phyloP scores from a whole-genome alignment of 2,113 vertebrate species.

The Nyctereutes procyonoides region DNA sequence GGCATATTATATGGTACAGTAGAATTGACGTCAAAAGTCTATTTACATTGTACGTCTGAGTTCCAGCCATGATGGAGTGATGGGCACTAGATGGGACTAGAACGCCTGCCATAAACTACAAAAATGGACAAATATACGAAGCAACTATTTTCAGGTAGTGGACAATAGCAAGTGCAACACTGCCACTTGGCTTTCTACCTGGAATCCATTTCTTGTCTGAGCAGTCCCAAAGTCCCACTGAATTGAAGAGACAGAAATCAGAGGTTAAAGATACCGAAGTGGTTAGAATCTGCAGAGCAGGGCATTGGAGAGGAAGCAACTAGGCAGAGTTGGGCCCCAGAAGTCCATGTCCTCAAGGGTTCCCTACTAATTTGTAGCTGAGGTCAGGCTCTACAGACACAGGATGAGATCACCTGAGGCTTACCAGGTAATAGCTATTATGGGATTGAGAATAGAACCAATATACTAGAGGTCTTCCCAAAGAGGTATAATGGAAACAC shows the following conservation, averaged over 20 bases:
- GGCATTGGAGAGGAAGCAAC: not conserved
- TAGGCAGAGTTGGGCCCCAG: not conserved
- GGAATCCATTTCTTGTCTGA: not conserved
- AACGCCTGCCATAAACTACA: not conserved
- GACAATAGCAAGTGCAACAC: not conserved
- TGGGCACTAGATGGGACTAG: not conserved
- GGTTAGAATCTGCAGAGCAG: not conserved
- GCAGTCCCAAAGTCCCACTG: not conserved
- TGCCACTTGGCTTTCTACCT: not conserved
- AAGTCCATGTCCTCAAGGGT: not conserved
- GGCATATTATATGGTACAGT: not conserved
- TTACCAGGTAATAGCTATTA: not conserved
- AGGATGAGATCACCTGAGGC: not conserved
- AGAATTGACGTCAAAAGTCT: not conserved
- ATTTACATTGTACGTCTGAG: not conserved
- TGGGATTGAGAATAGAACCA: not conserved
- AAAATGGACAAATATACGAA: not conserved
- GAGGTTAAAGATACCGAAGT: not conserved
- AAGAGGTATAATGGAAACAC: not conserved
- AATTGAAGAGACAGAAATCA: not conserved
- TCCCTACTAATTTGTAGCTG: not conserved
- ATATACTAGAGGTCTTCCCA: not conserved
- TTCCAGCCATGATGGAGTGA: not conserved
- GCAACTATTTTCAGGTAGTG: not conserved
- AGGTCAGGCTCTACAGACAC: not conserved